phyloP scores from a whole-genome alignment of 2,113 vertebrate genomes.

The Chascanopsetta lugubris region DNA sequence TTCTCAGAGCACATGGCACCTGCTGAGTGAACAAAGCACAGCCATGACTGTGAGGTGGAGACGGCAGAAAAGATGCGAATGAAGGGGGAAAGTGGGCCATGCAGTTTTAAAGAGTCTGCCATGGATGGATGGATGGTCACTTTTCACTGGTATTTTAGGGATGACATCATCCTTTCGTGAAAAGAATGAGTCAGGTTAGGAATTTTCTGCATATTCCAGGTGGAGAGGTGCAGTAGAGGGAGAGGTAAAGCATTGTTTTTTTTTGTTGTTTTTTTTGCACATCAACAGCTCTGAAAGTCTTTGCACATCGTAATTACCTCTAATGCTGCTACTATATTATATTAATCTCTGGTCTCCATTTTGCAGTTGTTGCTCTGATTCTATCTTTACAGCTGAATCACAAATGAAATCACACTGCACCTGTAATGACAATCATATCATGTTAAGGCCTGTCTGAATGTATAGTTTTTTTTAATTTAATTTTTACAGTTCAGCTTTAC shows the following conservation, averaged over 20 bases:
- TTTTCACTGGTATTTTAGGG: slow-evolving; percentile 36
- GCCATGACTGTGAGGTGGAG: slow-evolving; percentile 42
- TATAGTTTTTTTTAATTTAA: no score
- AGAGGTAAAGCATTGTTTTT: slow-evolving; percentile 37
- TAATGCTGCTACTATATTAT: no score
- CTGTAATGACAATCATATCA: no score
- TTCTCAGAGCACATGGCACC: slow-evolving; percentile 44
- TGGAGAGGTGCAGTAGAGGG: slow-evolving; percentile 2
- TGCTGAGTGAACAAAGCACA: slow-evolving; percentile 58
- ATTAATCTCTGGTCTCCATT: no score
- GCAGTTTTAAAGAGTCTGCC: slow-evolving; percentile 59
- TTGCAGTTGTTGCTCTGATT: no score
- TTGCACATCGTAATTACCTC: no score
- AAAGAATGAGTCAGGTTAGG: slow-evolving; percentile 49
- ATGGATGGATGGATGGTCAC: slow-evolving; percentile 45
- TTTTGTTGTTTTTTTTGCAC: no score
- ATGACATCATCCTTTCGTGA: slow-evolving; percentile 65
- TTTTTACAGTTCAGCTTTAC: no score
- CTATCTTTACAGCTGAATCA: no score
- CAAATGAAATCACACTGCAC: no score
- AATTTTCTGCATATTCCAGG: slow-evolving; percentile 19
- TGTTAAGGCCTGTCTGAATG: no score
- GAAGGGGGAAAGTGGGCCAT: slow-evolving; percentile 36
- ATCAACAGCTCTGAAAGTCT: no score
- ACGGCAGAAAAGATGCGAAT: slow-evolving; percentile 23